Conservation (phyloP, 2,797 vertebrate genomes). For the Sylvia borin region DNA sequence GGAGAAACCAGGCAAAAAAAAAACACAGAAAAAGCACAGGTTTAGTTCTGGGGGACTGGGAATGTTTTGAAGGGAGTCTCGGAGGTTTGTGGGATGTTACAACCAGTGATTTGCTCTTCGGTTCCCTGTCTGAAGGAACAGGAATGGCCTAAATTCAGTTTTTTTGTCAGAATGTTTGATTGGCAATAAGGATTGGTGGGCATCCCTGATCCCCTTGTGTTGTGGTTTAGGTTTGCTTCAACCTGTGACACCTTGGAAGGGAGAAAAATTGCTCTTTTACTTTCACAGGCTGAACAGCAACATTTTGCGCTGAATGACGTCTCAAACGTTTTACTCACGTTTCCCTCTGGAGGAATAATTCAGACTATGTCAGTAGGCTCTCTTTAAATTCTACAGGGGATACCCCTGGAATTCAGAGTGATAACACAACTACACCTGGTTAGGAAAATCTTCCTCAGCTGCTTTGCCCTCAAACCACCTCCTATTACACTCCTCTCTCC, state of each 20-base stretch:
- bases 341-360: background rate
- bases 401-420: background rate
- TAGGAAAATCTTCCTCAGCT: background rate
- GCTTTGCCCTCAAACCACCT: background rate
- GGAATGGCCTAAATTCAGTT: background rate
- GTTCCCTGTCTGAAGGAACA: background rate
- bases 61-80: background rate
- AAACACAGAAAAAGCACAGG: background rate
- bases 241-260: background rate
- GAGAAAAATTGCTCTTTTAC: background rate
- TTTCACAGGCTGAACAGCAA: background rate
- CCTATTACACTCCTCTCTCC: background rate
- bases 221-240: no score
- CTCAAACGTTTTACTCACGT: background rate
- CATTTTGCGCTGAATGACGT: background rate
- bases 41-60: background rate
- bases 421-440: accelerated
- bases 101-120: background rate
- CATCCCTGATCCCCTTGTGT: no score
- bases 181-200: no score
- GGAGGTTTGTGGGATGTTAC: accelerated
- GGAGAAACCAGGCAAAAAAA: background rate
- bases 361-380: background rate
- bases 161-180: background rate
- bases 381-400: background rate